These are phyloP conservation scores for Fragum whitleyi DNA, from an alignment of 2,888 invertebrate genomes.

Conservation along the genomic window DNA sequence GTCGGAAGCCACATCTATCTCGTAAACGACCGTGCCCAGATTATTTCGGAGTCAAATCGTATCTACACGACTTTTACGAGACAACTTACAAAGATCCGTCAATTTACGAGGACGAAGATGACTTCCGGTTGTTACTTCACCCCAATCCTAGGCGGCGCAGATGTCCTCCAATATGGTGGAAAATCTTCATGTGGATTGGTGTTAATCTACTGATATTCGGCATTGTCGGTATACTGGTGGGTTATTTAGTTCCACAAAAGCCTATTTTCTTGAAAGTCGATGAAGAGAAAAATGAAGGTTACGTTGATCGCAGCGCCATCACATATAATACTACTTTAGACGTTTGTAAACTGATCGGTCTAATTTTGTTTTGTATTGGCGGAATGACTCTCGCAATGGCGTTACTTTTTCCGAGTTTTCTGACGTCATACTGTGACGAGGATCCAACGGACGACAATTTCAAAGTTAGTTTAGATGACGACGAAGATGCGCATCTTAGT, in stretches of 20 bases:
- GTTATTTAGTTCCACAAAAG: constrained; percentile 86
- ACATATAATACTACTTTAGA: constrained; percentile 86
- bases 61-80: constrained; percentile 86
- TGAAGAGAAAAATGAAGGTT: constrained; percentile 79
- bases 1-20: constrained; percentile 35
- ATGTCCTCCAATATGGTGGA: constrained; percentile 85
- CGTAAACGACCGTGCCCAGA: constrained; percentile 83
- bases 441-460: constrained; percentile 77
- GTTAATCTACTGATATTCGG: constrained; percentile 86
- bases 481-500: constrained; percentile 75
- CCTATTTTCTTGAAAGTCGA: constrained; percentile 82
- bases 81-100: constrained; percentile 79
- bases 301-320: constrained; percentile 84
- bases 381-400: constrained; percentile 86
- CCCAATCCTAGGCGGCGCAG: constrained; percentile 76
- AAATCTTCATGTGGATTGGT: constrained; percentile 86
- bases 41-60: constrained; percentile 86
- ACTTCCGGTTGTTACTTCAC: constrained; percentile 84
- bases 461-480: constrained; percentile 74
- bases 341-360: constrained; percentile 86
- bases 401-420: constrained; percentile 86
- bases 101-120: constrained; percentile 84
- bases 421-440: constrained; percentile 85
- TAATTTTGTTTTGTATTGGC: constrained; percentile 86
- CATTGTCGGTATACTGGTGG: constrained; percentile 86